Base-by-base conservation (phyloP, 2,888 invertebrate species). In the Synanthedon andrenaeformis region DNA sequence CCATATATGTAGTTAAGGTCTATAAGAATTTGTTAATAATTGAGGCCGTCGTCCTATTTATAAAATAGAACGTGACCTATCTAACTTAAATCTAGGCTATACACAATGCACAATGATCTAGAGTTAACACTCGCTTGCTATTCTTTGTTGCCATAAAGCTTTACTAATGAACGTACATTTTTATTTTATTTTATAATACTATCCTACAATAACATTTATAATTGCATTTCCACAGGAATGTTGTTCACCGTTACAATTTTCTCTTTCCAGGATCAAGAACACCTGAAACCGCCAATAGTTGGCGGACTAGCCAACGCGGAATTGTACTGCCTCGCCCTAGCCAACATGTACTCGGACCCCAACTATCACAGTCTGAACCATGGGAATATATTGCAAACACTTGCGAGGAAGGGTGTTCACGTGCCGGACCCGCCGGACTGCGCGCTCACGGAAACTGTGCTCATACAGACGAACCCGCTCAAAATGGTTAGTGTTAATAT, bases 281-380 rank as follows among this genome's bases (percentile, higher is more conserved):
- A 96, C 80, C 90, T 98, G 68, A 97, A 97, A 84, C 98, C 97
- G 53, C 94, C 94, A 75, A 94, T 98, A 75, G 93, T 95, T 60
- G 96, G 96, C 66, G 92, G 94, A 53, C 89, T 98, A 75, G 96
- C 97, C 67, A 97, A 94, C 88, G 97, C 97, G 63, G 97, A 97
- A 82, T 90, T 98, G 60, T 98, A 97, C 89, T 97, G 97, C 86
- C 90, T 95, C 80, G 96, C 97, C 56, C 89, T 98, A 79, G 94
- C 95, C 67, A 96, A 96, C 89, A 94, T 98, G 88, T 98, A 97
- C 88, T 95, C 96, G 60, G 97, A 98, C 89, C 97, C 96, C 58
- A 96, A 96, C 88, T 97, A 96, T 89, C 95, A 96, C 90, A 96
- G 94, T 87, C 92, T 97, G 69, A 97, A 96, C 89, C 97, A 98